Base-by-base conservation (phyloP, 92 coral and sea anemone genomes). In the Nematostella vectensis region DNA sequence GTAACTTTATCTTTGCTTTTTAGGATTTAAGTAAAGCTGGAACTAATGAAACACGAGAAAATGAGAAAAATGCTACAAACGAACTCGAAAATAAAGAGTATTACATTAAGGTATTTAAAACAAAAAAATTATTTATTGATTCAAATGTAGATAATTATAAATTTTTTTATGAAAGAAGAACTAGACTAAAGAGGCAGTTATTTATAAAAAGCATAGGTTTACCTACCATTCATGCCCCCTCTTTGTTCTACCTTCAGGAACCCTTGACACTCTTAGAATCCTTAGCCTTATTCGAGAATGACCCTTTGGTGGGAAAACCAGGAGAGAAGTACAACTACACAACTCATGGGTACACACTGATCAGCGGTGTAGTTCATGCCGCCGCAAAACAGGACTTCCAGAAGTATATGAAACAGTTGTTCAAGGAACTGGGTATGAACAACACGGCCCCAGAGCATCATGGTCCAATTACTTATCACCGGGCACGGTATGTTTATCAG, bases 321-420 rank as follows among this genome's bases (percentile, higher is more conserved):
- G 98, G 98, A 11, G 70, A 85, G 47, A 55, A 65, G 47, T 91
- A 68, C 49, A 62, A 74, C 19, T 91, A 91, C 63, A 81, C 98
- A 28, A 91, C 88, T 2, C 72, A 65, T 71, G 98, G 98, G 21
- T 86, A 79, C 81, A 86, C 98, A 18, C 67, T 91, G 54, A 18
- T 91, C 31, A 86, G 96, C 58, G 98, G 95, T 24, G 93, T 91
- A 39, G 65, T 91, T 39, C 95, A 87, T 66, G 62, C 71, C 29
- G 96, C 79, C 22, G 68, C 98, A 10, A 36, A 82, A 57, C 61
- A 78, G 56, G 77, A 91, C 39, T 91, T 91, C 56, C 71, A 86
- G 25, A 36, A 20, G 1, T 68, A 71, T 55, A 91, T 91, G 88
- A 62, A 78, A 65, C 65, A 73, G 48, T 57, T 91, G 26, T 91